Conservation (phyloP, 2,113 vertebrate species). For the Corapipo altera region DNA sequence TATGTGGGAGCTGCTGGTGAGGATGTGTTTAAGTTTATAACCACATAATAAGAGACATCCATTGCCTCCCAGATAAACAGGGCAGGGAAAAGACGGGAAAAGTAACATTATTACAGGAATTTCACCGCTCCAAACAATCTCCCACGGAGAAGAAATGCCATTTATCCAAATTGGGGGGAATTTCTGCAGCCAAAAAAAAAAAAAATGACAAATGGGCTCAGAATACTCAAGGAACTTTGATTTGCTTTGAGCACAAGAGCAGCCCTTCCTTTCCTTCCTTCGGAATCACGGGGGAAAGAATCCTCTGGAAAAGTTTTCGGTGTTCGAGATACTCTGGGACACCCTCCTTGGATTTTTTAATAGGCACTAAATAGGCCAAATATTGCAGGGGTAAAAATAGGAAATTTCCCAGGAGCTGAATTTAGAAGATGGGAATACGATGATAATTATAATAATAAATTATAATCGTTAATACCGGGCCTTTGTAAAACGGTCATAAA, state of each 20-base stretch:
- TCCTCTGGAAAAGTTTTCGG: background rate
- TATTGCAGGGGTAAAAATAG: background rate
- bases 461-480: background rate
- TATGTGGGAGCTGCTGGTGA: background rate
- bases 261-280: background rate
- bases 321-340: background rate
- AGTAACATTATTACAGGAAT: background rate
- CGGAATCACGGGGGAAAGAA: background rate
- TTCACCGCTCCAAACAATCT: background rate
- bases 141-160: accelerated
- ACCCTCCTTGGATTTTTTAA: background rate
- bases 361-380: background rate
- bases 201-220: background rate
- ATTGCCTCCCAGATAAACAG: constrained; percentile 8
- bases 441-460: background rate
- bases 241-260: background rate
- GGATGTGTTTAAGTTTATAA: constrained; percentile 2
- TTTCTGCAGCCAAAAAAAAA: background rate
- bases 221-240: background rate
- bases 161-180: background rate
- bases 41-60: background rate
- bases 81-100: background rate
- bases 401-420: background rate
- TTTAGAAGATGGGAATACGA: background rate
- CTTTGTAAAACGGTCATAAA: background rate